Conservation (phyloP, 2,113 vertebrate species). For the Himantopus leucocephalus region DNA sequence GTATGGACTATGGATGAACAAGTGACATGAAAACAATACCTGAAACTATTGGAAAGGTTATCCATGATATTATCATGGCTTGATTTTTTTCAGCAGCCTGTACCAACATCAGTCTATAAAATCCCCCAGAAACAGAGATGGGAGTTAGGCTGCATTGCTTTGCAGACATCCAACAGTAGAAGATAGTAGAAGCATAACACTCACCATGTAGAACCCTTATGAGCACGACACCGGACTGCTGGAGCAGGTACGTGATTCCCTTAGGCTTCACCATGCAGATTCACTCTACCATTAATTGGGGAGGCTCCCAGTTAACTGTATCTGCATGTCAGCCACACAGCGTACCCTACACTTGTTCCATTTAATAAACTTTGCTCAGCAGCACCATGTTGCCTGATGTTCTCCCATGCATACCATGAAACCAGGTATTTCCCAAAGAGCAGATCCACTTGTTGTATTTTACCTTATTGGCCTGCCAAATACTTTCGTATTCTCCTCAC, state of each 20-base stretch:
- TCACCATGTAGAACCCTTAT: neutral
- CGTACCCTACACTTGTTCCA: neutral
- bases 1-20: neutral
- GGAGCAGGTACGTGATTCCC: neutral
- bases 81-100: neutral
- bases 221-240: neutral
- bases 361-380: neutral
- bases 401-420: fast-evolving
- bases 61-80: neutral
- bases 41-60: neutral
- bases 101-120: neutral
- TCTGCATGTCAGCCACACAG: neutral
- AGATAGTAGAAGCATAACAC: neutral
- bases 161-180: neutral
- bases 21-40: neutral
- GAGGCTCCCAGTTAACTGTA: neutral
- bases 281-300: neutral
- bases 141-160: neutral
- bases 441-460: neutral
- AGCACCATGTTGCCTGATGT: neutral
- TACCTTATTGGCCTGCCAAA: slow-evolving; percentile 95
- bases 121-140: neutral
- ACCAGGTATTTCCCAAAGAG: neutral
- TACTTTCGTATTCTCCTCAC: slow-evolving; percentile 92
- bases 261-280: neutral